Evolutionary conservation across 2,797 vertebrate species (phyloP).

Genomic region (Decapterus maruadsi): DNA sequence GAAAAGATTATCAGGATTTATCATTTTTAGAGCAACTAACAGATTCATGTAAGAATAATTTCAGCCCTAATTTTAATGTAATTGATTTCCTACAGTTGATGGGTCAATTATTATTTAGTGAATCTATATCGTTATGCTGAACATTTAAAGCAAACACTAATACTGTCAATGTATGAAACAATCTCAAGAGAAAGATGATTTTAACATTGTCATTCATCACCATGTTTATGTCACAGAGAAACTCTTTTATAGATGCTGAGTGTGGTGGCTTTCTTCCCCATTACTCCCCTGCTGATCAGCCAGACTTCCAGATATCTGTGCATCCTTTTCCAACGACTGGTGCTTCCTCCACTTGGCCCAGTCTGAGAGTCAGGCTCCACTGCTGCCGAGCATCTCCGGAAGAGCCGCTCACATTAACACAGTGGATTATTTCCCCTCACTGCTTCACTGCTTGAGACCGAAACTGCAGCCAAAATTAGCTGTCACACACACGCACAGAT

Average conservation of each 20-base stretch:
- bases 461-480: slow-evolving; percentile 36
- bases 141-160: background rate
- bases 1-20: background rate
- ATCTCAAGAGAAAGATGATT: background rate
- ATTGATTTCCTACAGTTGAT: too few relatives aligned
- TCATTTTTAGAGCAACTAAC: background rate
- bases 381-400: slow-evolving; percentile 26
- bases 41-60: too few relatives aligned
- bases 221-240: background rate
- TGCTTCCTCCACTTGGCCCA: slow-evolving; percentile 28
- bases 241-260: background rate
- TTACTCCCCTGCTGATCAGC: background rate
- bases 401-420: slow-evolving; percentile 36
- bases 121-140: too few relatives aligned
- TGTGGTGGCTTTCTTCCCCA: background rate
- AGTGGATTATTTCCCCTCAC: slow-evolving; percentile 45
- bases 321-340: slow-evolving; percentile 24
- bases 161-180: background rate
- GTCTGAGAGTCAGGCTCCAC: slow-evolving; percentile 7
- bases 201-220: background rate
- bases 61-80: background rate
- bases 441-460: slow-evolving; percentile 16
- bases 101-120: too few relatives aligned
- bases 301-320: background rate
- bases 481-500: slow-evolving; percentile 32